Base-by-base conservation (phyloP, 2,797 vertebrate species). In the Rhyacichthys aspro region DNA sequence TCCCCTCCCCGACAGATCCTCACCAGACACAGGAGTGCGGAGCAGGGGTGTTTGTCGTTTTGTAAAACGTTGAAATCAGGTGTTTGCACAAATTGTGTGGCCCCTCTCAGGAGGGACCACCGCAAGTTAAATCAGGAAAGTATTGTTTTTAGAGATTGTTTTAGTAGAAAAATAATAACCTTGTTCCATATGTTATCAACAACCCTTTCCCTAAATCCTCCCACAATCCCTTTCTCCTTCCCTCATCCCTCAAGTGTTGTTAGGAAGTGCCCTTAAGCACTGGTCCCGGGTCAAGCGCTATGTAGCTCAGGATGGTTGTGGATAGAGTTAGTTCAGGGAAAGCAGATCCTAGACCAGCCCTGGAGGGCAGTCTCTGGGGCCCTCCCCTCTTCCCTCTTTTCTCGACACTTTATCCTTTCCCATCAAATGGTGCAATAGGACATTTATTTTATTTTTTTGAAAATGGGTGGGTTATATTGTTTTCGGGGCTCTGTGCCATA, bases 361-460 rank as follows among this genome's bases (percentile, higher is more conserved):
- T 86, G 82, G 88, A 82, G 86, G 90, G 90, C 89, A 90, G 90
- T 90, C 86, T 91, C 86, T 83, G 88, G 85, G 90, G 86, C 89
- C 84, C 83, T 75, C 84, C 80, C 84, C 82, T 78, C 61, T 76
- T 74, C 78, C 80, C 81, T 76, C 77, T 80, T 74, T 83, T 89
- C 72, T 85, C n/a, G 87, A 88, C 80, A 86, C 89, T 81, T 87
- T 87, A 86, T 83, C 89, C 89, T 86, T 91, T 89, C 86, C 86
- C 80, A 74, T 88, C 84, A 86, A 91, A 87, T 91, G 91, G 92
- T 93, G 92, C 92, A 93, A 93, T 92, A 93, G 91, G 90, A 92
- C 86, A 70, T 84, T 86, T 81, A 55, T 73, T 73, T 47, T 59
- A 59, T 57, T 72, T 68, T 76, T 72, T 72, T 61, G 62, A 56